Conservation (phyloP, 2,888 invertebrate genomes). For the Caradrina clavipalpis region DNA sequence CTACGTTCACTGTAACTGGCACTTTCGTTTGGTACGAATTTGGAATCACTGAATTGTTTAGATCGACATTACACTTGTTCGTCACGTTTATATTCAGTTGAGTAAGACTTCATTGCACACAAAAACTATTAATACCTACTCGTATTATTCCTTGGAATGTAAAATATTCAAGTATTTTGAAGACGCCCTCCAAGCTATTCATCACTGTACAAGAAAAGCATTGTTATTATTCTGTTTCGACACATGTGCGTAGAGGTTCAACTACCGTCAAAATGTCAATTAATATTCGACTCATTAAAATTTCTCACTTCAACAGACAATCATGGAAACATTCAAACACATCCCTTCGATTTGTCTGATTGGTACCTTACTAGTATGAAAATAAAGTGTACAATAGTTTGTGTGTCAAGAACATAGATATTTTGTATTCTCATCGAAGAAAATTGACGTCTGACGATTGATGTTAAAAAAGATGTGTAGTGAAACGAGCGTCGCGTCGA, state of each 20-base stretch:
- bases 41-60: slow-evolving; percentile 12
- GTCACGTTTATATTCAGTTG: slow-evolving; percentile 12
- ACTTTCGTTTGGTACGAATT: slow-evolving; percentile 24
- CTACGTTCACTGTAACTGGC: background rate
- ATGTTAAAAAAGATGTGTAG: slow-evolving; percentile 62
- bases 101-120: slow-evolving; percentile 17
- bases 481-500: slow-evolving; percentile 38
- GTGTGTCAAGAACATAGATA: slow-evolving; percentile 35
- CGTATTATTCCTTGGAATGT: slow-evolving; percentile 17
- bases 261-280: slow-evolving; percentile 82
- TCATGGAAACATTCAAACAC: slow-evolving; percentile 48
- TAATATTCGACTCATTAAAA: slow-evolving; percentile 81
- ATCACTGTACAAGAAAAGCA: slow-evolving; percentile 52
- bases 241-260: slow-evolving; percentile 63
- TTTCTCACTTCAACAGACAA: slow-evolving; percentile 70
- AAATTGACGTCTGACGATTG: slow-evolving; percentile 80
- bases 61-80: slow-evolving; percentile 25
- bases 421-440: slow-evolving; percentile 84
- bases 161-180: slow-evolving; percentile 5
- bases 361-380: slow-evolving; percentile 37
- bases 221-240: slow-evolving; percentile 69
- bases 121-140: slow-evolving; percentile 10
- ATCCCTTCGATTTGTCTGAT: slow-evolving; percentile 21
- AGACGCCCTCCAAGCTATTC: slow-evolving; percentile 54
- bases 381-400: slow-evolving; percentile 58